phyloP scores from a whole-genome alignment of 2,113 vertebrate genomes.

The Scortum barcoo region DNA sequence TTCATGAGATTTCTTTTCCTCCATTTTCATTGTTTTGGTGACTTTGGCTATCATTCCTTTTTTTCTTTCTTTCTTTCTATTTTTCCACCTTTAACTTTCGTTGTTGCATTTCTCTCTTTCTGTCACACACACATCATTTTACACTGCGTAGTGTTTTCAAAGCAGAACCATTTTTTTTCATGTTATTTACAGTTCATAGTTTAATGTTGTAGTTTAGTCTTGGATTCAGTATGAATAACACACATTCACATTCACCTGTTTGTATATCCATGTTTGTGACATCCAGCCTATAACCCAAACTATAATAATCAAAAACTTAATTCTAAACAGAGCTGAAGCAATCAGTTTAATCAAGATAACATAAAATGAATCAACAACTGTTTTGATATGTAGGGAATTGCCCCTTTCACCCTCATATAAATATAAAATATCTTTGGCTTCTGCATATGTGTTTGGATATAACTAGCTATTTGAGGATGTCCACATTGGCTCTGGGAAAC shows the following conservation, averaged over 20 bases:
- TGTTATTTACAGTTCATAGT: too few relatives aligned
- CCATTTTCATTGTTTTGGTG: conserved; percentile 36
- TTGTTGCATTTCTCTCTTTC: neutral
- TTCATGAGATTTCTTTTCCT: conserved; percentile 23
- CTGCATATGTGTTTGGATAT: too few relatives aligned
- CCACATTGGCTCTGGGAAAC: neutral
- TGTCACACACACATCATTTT: neutral
- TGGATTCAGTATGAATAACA: neutral
- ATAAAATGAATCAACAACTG: neutral
- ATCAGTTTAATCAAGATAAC: neutral
- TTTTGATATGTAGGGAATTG: neutral
- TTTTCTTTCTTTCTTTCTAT: conserved; percentile 5
- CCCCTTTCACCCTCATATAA: neutral
- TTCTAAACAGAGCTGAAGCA: neutral
- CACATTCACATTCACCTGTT: neutral
- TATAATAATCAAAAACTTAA: neutral
- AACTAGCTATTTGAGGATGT: too few relatives aligned
- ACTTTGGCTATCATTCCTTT: conserved; percentile 21
- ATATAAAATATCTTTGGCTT: neutral
- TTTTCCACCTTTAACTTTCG: conserved; percentile 5
- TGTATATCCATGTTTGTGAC: neutral
- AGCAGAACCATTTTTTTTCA: neutral
- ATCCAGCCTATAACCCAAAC: neutral
- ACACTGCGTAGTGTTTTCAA: neutral
- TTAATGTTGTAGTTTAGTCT: neutral